Percentiles rank a stretch among this genome's conserved stretches.
These are phyloP conservation scores for Gallinago nigripennis DNA, from an alignment of 2,797 vertebrate species.

Conservation along the genomic window DNA sequence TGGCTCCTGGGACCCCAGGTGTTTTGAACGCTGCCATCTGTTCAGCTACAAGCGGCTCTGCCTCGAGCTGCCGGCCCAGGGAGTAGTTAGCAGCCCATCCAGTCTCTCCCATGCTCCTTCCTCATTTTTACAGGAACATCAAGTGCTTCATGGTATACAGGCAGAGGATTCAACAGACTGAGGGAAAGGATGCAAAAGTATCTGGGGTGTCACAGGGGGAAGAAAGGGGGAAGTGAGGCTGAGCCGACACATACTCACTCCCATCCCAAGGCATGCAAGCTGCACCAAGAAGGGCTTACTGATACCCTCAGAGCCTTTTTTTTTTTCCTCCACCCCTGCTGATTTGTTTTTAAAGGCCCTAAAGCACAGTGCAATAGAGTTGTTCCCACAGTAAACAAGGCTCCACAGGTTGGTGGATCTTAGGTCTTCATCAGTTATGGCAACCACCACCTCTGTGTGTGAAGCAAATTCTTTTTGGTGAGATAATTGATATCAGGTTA, in stretches of 20 bases:
- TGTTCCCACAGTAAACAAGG: not conserved
- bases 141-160: not conserved
- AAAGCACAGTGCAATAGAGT: not conserved
- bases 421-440: not conserved
- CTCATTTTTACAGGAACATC: not conserved
- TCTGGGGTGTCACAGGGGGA: not conserved
- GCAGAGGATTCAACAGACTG: not conserved
- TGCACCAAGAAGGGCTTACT: not conserved
- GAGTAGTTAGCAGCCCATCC: not conserved
- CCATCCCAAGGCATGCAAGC: rapidly evolving
- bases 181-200: not conserved
- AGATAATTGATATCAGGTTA: not conserved
- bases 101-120: not conserved
- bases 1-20: not conserved
- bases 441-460: not conserved
- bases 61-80: not conserved
- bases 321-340: not conserved
- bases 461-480: not conserved
- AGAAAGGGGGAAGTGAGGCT: not conserved
- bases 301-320: not conserved
- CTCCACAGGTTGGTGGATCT: rapidly evolving
- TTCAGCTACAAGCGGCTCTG: not conserved
- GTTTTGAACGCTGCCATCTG: not conserved
- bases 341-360: not conserved
- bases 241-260: not conserved